phyloP scores from a whole-genome alignment of 1,140 invertebrate species.

The Eueides isabella region DNA sequence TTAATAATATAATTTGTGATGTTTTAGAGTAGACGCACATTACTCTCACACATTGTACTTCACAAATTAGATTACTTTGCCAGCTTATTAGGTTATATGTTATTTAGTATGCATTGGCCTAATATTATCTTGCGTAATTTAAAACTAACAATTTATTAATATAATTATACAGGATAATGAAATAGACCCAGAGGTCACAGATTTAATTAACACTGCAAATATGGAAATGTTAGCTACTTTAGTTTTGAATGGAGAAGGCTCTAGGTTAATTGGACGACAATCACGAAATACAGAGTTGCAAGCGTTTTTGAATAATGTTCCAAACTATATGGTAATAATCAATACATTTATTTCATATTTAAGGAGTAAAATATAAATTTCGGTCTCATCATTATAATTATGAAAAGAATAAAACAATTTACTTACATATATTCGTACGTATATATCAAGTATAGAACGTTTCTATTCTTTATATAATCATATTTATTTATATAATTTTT shows the following conservation, averaged over 20 bases:
- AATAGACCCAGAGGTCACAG: slow-evolving; percentile 77
- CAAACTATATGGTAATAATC: slow-evolving; percentile 91
- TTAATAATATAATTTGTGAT: slow-evolving; percentile 61
- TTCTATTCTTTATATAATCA: too few relatives aligned
- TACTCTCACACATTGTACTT: slow-evolving; percentile 28
- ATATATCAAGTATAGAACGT: too few relatives aligned
- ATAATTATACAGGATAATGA: slow-evolving; percentile 66
- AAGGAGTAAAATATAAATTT: too few relatives aligned
- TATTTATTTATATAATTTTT: too few relatives aligned
- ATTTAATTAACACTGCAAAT: slow-evolving; percentile 87
- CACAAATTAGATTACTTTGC: slow-evolving; percentile 75
- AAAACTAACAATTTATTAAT: slow-evolving; percentile 18
- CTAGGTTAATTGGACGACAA: slow-evolving; percentile 87
- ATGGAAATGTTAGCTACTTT: slow-evolving; percentile 95
- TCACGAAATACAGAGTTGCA: slow-evolving; percentile 92
- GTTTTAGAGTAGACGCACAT: slow-evolving; percentile 75
- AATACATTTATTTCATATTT: not conserved
- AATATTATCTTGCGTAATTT: slow-evolving; percentile 25
- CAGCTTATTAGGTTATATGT: slow-evolving; percentile 74
- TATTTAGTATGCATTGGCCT: slow-evolving; percentile 59
- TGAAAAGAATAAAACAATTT: too few relatives aligned
- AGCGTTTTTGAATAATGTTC: slow-evolving; percentile 94
- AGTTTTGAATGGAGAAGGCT: slow-evolving; percentile 93
- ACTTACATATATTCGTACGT: too few relatives aligned
- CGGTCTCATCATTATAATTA: too few relatives aligned